Base-by-base conservation (phyloP, 1,140 invertebrate species). In the Pseudobourletiella spinata region DNA sequence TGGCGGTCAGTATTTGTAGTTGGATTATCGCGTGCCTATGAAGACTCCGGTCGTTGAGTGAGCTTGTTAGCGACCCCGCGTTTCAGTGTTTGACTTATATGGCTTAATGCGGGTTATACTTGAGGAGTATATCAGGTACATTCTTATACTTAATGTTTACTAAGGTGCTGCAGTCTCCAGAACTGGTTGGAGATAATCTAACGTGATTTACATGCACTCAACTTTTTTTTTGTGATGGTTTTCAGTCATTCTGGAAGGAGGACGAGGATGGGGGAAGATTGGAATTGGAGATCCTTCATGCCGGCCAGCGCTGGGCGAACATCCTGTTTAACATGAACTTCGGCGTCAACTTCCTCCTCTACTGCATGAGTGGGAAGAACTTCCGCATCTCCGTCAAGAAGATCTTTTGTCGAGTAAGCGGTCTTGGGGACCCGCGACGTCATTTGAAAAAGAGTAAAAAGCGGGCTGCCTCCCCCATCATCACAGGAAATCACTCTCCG, bases 311-410 rank as follows among this genome's bases (percentile, higher is more conserved):
- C 32, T 73, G 79, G 57, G 74, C 73, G 62, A 82, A 76, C 63
- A 73, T 76, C 20, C 75, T 87, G 18, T 91, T 87, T 74, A 81
- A 88, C 69, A 85, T 85, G 11, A 90, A 91, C 74, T 91, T 89
- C 71, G 86, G 86, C 54, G 86, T 91, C 51, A 91, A 91, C 77
- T 90, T 92, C 74, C 77, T 87, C n/a, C 77, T 92, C 18, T 91
- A 91, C 75, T 89, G 87, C 71, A 79, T 87, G 58, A 85, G 81
- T 66, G 88, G 88, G 3, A 83, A 86, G 71, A 88, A 88, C 75
- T 92, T 91, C 73, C 77, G 87, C 26, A 80, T 79, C 63, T 82
- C 82, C 2, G 73, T 84, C 1, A 18, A 42, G 22, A 66, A 54
- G 30, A 59, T 69, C 11, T 48, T 48, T 48, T 48, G 46, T 20